Evolutionary conservation across 2,888 invertebrate species (phyloP), one percentile per base, ranked within the genome.

Genomic region (Deladenus siricidicola): DNA sequence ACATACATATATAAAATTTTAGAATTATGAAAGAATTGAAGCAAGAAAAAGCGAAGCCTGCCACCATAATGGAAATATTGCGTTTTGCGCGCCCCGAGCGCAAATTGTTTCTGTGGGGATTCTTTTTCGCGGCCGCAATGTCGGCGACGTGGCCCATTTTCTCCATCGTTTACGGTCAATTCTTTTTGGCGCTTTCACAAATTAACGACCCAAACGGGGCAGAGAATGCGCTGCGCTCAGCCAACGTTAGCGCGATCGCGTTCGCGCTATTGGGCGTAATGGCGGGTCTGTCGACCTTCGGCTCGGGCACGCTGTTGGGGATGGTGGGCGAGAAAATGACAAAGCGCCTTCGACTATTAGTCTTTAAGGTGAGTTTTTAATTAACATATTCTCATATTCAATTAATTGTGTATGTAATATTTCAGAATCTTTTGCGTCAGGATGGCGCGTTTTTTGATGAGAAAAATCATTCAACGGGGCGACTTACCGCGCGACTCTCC

Each of bases 361-460:
- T 53, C 21, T 53, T 53, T 34, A 53, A 45, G 19, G 48, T 47
- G 48, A 47, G 48, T 10, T 14, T n/a, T 47, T 8, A n/a, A n/a
- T n/a, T n/a, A n/a, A n/a, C n/a, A n/a, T n/a, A n/a, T n/a, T n/a
- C n/a, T n/a, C n/a, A 14, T 42, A 42, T 42, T 42, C 42, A 10
- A 42, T 14, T n/a, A 42, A 42, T 42, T 42, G 42, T 42, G 10
- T 30, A n/a, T n/a, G n/a, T n/a, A n/a, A n/a, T 51, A 10, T n/a
- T n/a, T n/a, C n/a, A 42, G 24, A 50, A 50, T n/a, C 26, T 50
- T 50, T 28, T 50, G 10, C 63, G 63, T 39, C 71, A 75, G 70
- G 78, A 82, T 53, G 75, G 80, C 19, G 79, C 75, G 17, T 82
- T 81, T 79, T 81, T 81, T 63, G 82, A 82, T 70, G 69, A 79